Base-by-base conservation (phyloP, 2,797 vertebrate genomes). In the Cuniculus paca region DNA sequence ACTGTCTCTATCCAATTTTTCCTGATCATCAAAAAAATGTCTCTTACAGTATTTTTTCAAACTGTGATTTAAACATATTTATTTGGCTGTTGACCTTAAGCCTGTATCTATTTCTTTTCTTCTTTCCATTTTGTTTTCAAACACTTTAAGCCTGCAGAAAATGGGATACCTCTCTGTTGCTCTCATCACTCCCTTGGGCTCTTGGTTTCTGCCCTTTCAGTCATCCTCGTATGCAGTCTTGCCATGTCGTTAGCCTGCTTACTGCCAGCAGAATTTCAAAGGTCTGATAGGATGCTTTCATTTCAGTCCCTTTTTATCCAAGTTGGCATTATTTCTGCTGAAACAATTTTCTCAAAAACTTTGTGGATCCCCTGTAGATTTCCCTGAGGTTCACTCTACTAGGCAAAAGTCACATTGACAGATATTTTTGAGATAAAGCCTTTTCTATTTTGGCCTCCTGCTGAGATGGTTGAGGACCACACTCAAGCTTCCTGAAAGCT, bases 41-140 rank as follows among this genome's bases (percentile, higher is more conserved):
- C 28, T n/a, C 63, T 92, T 70, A 12, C 26, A 54, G 36, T 79
- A 31, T 31, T 88, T 87, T 63, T 91, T 39, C 11, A 83, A 92
- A 42, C 4, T 16, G 24, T 26, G 50, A 52, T 84, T 91, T 31
- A 61, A 68, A 83, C 24, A 20, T 54, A 48, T n/a, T 79, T 8
- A 28, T 78, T 42, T 88, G 45, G 10, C 19, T 72, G 36, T 45
- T 48, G 36, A 45, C 24, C 52, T 48, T 87, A 80, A 36, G 34
- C 34, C 31, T 42, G 14, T 70, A 36, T 60, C 52, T 14, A 3
- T 45, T 84, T 63, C 58, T 81, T 54, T 72, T 80, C 61, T 90
- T 58, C 48, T 65, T 65, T 36, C n/a, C 11, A 50, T 50, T 90
- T 94, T 58, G 45, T 60, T 95, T 75, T 68, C n/a, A 26, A 93